Percentiles rank a stretch among this genome's conserved stretches.
Evolutionary conservation across 2,888 invertebrate species (phyloP).

Genomic region (Pyralis farinalis): DNA sequence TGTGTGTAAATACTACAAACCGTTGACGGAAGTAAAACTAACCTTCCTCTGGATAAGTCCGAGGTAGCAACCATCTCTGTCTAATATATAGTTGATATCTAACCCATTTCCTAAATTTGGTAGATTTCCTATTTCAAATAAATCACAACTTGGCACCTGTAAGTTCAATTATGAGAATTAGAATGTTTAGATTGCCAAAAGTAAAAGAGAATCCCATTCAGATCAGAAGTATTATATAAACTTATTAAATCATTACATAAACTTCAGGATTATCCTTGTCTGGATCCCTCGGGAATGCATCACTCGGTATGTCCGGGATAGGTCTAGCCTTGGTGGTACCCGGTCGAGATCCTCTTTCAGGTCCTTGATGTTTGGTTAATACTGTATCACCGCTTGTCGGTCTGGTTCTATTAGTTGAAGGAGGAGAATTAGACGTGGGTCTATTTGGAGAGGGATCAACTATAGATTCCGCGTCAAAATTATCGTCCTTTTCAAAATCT

Average conservation of each 20-base stretch:
- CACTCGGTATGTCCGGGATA: slow-evolving; percentile 45
- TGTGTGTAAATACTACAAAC: too few relatives aligned
- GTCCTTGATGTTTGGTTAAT: slow-evolving; percentile 37
- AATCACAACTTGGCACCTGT: slow-evolving; percentile 85
- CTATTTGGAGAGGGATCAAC: slow-evolving; percentile 28
- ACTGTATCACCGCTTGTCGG: slow-evolving; percentile 29
- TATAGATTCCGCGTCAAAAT: slow-evolving; percentile 20
- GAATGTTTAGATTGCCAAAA: too few relatives aligned
- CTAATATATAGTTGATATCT: slow-evolving; percentile 69
- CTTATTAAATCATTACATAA: too few relatives aligned
- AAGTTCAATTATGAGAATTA: slow-evolving; percentile 15
- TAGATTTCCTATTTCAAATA: slow-evolving; percentile 83
- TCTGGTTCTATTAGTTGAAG: slow-evolving; percentile 32
- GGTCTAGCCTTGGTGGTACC: slow-evolving; percentile 54
- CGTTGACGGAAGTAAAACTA: too few relatives aligned
- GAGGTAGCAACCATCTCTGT: slow-evolving; percentile 84
- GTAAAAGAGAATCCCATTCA: too few relatives aligned
- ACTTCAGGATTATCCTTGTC: slow-evolving; percentile 65
- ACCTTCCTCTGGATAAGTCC: slow-evolving; percentile 86
- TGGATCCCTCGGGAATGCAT: slow-evolving; percentile 54
- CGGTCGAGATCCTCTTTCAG: slow-evolving; percentile 33
- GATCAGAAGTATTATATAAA: too few relatives aligned
- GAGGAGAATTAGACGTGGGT: slow-evolving; percentile 26
- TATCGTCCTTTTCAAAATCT: slow-evolving; percentile 39
- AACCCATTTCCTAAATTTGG: slow-evolving; percentile 75